These are phyloP conservation scores for Magallana angulata DNA, from an alignment of 1,140 invertebrate species.

Conservation along the genomic window DNA sequence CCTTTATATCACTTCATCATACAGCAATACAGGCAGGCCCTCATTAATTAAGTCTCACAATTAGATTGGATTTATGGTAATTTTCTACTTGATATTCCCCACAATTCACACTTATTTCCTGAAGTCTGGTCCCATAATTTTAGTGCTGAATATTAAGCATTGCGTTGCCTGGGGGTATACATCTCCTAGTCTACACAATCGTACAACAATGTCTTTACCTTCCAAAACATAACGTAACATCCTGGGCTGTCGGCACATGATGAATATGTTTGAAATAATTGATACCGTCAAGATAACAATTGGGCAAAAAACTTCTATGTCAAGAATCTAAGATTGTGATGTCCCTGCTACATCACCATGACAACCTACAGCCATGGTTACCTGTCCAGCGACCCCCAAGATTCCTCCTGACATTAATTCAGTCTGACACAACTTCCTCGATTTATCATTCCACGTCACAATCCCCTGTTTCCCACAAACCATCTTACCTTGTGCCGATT, in stretches of 20 bases:
- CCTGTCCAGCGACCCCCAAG: background rate
- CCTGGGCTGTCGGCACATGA: background rate
- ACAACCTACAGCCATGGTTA: background rate
- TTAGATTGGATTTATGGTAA: conserved; percentile 28
- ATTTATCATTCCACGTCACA: background rate
- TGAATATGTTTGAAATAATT: conserved; percentile 18
- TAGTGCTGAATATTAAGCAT: conserved; percentile 16
- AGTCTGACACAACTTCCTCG: background rate
- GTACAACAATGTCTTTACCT: background rate
- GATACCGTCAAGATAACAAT: background rate
- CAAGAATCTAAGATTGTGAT: too few species aligned
- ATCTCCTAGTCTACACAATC: background rate
- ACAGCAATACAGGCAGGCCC: background rate
- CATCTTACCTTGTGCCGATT: background rate
- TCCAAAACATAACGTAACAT: background rate
- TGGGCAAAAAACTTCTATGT: background rate
- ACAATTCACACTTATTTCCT: conserved; percentile 12
- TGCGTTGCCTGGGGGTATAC: background rate
- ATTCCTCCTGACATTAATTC: conserved; percentile 5
- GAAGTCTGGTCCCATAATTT: background rate
- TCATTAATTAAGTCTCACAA: conserved; percentile 11
- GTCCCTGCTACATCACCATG: background rate
- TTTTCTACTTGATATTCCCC: conserved; percentile 10
- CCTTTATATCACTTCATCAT: background rate
- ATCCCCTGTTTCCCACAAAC: background rate